Base-by-base conservation (phyloP, 2,113 vertebrate genomes). In the Arenaria interpres region DNA sequence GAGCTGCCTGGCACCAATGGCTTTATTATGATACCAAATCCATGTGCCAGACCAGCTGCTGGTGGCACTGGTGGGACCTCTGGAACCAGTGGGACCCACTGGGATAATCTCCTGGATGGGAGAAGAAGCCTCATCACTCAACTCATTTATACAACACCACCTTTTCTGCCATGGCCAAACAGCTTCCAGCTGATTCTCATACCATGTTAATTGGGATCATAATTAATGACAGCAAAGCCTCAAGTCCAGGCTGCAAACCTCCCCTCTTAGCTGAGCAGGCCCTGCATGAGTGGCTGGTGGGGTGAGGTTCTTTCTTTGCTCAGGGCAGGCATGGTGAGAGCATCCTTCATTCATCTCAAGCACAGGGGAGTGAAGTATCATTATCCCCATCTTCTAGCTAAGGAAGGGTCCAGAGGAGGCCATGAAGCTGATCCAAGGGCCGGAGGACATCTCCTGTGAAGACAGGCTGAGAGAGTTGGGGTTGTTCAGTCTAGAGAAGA, bases 281-380 rank as follows among this genome's bases (percentile, higher is more conserved):
- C 46, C 41, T 4, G 0, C 3, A 2, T 1, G 2, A 43, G 73
- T 8, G 2, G 18, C 16, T 1, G 4, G 24, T 1, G 2, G 39
- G 3, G n/a, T 22, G 53, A 84, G 83, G 35, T 21, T 12, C 1
- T 76, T 63, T 66, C 22, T 30, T 71, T 6, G 1, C 66, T 20
- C 5, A 5, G 13, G 46, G 23, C 16, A 62, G 41, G 22, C 2
- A 2, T 28, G 53, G 56, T 39, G 56, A 3, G 1, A 32, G 21
- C 37, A 50, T 48, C 32, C 56, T 88, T 14, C 25, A 0, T n/a
- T 67, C 24, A 4, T 50, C 78, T 80, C 43, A 12, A 23, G 32
- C 23, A 12, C 1, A 0, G 57, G 63, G 19, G 22, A 75, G 32
- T 1, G 0, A 57, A 12, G 5, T 9, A 9, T 35, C 39, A 4